Evolutionary conservation across 2,888 invertebrate genomes (phyloP), one percentile per base, ranked within the genome.

Genomic region (Microdon myrmicae): DNA sequence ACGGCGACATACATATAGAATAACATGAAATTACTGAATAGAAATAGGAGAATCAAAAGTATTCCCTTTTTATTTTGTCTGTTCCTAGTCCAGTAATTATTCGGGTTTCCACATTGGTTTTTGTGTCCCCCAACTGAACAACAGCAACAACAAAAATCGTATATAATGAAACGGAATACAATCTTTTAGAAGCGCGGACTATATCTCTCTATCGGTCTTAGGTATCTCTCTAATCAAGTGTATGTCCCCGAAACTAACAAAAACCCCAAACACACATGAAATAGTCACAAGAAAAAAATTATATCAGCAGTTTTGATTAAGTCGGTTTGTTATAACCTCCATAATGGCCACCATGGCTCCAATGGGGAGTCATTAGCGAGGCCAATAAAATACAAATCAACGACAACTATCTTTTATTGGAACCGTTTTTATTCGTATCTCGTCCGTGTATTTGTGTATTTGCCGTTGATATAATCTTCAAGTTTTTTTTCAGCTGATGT

Each of bases 321-420:
- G 64, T 64, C 58, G 45, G 58, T 64, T 58, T 43, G 47, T 51
- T 64, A 64, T 64, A 64, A 64, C 58, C 58, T 64, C 58, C 47
- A 58, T 64, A 58, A 64, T 64, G 64, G 58, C 64, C 58, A 58
- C 58, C 47, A 64, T 58, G 58, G 64, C 64, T 64, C 58, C 58
- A 47, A 37, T 53, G 64, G 58, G 51, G 51, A 58, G 58, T 64
- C 64, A 64, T 64, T 64, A 64, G 64, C 58, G 51, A 58, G 64
- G 64, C 64, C 64, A 64, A 64, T 64, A 64, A 64, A 64, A 64
- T 64, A 64, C 64, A 64, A 64, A 64, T 64, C 64, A 64, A 64
- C 64, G 58, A 64, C 64, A 64, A 64, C 58, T 64, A 64, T 64
- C 58, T 58, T 56, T 56, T 64, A 61, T 61, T 64, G 58, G 41